A percentile compares a stretch with the other conserved stretches of the same genome.
Conservation (phyloP, 2,888 invertebrate species). For the Tortrix viridana region DNA sequence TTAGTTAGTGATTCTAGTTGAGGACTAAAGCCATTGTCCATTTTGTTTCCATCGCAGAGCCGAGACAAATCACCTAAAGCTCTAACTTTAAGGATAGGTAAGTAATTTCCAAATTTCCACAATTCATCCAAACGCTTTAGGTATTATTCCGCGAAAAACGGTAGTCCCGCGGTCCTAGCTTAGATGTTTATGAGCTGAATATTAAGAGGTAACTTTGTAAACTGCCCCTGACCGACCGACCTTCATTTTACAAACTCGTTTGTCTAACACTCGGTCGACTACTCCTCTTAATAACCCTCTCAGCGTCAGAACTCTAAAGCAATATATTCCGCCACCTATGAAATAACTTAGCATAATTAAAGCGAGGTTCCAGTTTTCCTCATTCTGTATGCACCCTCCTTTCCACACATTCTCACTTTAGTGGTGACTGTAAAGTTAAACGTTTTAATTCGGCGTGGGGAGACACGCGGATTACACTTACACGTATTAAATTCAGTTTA, state of each 20-base stretch:
- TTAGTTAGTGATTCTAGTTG: too few species aligned
- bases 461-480: conserved; percentile 36
- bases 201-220: conserved; percentile 2
- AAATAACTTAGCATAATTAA: conserved; percentile 38
- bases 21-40: too few species aligned
- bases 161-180: too few species aligned
- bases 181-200: neutral
- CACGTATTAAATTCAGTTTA: conserved; percentile 36
- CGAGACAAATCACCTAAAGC: too few species aligned
- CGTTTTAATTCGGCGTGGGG: conserved; percentile 35
- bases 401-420: conserved; percentile 38
- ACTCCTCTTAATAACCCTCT: conserved; percentile 26
- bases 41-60: too few species aligned
- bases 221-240: neutral
- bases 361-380: conserved; percentile 40
- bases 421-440: conserved; percentile 34
- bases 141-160: too few species aligned
- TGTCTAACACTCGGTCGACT: conserved; percentile 20
- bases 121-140: too few species aligned
- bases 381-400: conserved; percentile 40
- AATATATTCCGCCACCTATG: conserved; percentile 37
- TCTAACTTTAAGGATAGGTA: too few species aligned
- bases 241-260: conserved; percentile 4
- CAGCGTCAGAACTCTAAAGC: conserved; percentile 27
- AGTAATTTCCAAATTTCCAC: too few species aligned